Conservation (phyloP, 2,797 vertebrate genomes). For the Pteronotus mesoamericanus region DNA sequence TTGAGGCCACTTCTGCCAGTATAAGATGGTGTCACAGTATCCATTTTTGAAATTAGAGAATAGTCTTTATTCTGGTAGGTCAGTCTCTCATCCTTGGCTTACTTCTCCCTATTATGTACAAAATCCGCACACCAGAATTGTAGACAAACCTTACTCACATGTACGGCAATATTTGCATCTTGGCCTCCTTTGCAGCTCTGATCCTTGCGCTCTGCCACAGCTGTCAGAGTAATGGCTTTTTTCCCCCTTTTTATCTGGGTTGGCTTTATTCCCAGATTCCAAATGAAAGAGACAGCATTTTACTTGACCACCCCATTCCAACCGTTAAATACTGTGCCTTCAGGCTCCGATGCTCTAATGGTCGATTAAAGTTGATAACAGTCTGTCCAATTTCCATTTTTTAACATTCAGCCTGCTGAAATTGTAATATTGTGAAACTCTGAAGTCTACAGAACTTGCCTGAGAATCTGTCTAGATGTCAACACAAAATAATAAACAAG, state of each 20-base stretch:
- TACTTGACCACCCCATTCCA: conserved; percentile 82
- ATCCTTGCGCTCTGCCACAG: conserved; percentile 73
- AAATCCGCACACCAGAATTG: conserved; percentile 28
- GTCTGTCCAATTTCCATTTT: conserved; percentile 75
- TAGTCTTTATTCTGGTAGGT: conserved; percentile 19
- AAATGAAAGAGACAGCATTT: conserved; percentile 81
- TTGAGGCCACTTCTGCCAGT: not conserved
- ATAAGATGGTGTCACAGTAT: conserved; percentile 30
- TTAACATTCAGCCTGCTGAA: conserved; percentile 59
- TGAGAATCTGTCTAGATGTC: conserved; percentile 48
- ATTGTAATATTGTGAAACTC: conserved; percentile 65
- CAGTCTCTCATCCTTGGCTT: conserved; percentile 37
- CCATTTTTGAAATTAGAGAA: conserved; percentile 38
- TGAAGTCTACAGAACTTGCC: conserved; percentile 27
- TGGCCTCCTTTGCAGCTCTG: conserved; percentile 65
- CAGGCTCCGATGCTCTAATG: conserved; percentile 80
- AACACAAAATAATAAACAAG: conserved; percentile 62
- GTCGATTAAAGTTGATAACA: conserved; percentile 78
- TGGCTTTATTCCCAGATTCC: conserved; percentile 82
- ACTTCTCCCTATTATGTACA: conserved; percentile 33
- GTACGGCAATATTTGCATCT: conserved; percentile 51
- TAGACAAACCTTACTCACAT: conserved; percentile 48
- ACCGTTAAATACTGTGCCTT: conserved; percentile 80
- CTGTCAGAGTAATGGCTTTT: conserved; percentile 77
- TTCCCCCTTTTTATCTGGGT: conserved; percentile 60